A percentile compares a stretch with the other conserved stretches of the same genome.
Evolutionary conservation across 2,888 invertebrate species (phyloP).

Genomic region (Acleris sparsana): DNA sequence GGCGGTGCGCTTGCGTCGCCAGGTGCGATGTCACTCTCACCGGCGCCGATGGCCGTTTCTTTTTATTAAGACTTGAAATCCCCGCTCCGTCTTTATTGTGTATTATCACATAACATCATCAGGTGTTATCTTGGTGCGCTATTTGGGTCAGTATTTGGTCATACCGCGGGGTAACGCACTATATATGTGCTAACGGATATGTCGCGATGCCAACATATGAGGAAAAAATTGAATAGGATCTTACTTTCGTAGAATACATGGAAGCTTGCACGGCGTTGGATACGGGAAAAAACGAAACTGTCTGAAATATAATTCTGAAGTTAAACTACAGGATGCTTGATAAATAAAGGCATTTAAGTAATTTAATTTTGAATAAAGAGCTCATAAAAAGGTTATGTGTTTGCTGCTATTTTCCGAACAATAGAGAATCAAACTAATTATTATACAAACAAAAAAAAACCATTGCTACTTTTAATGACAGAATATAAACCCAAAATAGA

Average conservation of each 20-base stretch:
- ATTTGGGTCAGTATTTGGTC: constrained; percentile 52
- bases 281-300: not conserved
- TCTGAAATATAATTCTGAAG: too few species aligned
- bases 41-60: constrained; percentile 64
- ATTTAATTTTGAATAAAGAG: too few species aligned
- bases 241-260: too few species aligned
- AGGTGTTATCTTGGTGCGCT: constrained; percentile 58
- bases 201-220: constrained; percentile 8
- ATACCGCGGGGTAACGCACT: constrained; percentile 39
- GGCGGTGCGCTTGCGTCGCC: constrained; percentile 56
- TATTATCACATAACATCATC: constrained; percentile 67
- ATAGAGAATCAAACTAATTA: too few species aligned
- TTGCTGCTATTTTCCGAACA: too few species aligned
- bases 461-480: too few species aligned
- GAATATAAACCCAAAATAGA: too few species aligned
- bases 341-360: too few species aligned
- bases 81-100: constrained; percentile 65
- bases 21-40: constrained; percentile 74
- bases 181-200: constrained; percentile 25
- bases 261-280: too few species aligned
- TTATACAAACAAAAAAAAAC: too few species aligned
- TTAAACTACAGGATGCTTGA: too few species aligned
- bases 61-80: constrained; percentile 74
- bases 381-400: too few species aligned
- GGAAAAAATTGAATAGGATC: constrained; percentile 12